phyloP scores from a whole-genome alignment of 2,888 invertebrate genomes.

The Dynastes maya region DNA sequence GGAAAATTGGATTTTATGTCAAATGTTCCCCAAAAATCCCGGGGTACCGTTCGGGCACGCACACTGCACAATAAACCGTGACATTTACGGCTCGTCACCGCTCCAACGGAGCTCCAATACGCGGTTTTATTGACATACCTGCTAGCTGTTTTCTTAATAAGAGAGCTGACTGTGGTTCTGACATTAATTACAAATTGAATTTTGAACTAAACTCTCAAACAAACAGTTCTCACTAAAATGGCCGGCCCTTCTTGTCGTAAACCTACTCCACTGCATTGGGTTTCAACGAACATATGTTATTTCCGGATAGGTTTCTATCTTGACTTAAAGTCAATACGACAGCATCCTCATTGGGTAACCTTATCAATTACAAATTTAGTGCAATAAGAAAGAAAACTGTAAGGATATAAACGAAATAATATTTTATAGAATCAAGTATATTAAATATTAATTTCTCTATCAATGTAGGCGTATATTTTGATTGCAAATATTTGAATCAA shows the following conservation, averaged over 20 bases:
- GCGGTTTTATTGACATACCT: conserved; percentile 78
- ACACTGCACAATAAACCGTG: conserved; percentile 41
- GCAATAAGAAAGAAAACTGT: background rate
- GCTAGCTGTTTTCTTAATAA: conserved; percentile 96
- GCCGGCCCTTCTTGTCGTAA: conserved; percentile 72
- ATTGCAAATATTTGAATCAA: no score
- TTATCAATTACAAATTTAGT: background rate
- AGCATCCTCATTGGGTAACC: background rate
- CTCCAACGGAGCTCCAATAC: conserved; percentile 40
- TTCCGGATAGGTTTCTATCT: conserved; percentile 66
- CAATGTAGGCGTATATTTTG: no score
- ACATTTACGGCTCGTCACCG: conserved; percentile 49
- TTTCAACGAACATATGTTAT: conserved; percentile 69
- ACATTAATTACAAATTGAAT: conserved; percentile 91
- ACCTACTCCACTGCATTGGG: conserved; percentile 65
- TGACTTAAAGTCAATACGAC: conserved; percentile 49
- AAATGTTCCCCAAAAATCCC: conserved; percentile 22
- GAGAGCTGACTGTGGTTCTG: conserved; percentile 96
- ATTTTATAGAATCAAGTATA: no score
- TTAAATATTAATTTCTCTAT: no score
- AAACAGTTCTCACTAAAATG: conserved; percentile 81
- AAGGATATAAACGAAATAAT: no score
- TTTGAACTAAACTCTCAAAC: conserved; percentile 83
- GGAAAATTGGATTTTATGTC: conserved; percentile 11
- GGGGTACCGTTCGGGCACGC: conserved; percentile 42